Evolutionary conservation across 2,888 invertebrate species (phyloP).

Genomic region (Limenitis camilla): DNA sequence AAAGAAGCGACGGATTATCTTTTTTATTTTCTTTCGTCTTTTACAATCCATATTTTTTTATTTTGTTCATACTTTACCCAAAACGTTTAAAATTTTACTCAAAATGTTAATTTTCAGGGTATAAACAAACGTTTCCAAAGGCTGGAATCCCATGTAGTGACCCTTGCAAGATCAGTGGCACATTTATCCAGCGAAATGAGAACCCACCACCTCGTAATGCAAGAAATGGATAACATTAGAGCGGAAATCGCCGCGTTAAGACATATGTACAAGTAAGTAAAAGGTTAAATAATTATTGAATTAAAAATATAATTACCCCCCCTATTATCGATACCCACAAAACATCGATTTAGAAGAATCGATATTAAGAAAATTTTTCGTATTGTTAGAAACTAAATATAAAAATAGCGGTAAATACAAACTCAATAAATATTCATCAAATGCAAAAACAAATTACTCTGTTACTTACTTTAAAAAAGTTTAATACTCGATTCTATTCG

Average conservation of each 20-base stretch:
- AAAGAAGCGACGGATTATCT: too few species aligned
- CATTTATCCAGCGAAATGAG: slow-evolving; percentile 94
- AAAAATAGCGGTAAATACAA: too few species aligned
- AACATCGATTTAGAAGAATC: too few species aligned
- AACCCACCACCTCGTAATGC: slow-evolving; percentile 90
- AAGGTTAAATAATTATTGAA: too few species aligned
- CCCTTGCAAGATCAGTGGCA: slow-evolving; percentile 90
- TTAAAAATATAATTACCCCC: too few species aligned
- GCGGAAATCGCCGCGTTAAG: slow-evolving; percentile 86
- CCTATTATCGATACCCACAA: too few species aligned
- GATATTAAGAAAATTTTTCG: too few species aligned
- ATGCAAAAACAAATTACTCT: too few species aligned
- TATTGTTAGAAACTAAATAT: too few species aligned
- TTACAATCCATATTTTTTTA: not conserved
- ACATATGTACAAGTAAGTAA: slow-evolving; percentile 77
- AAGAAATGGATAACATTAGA: slow-evolving; percentile 91
- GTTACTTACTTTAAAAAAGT: too few species aligned
- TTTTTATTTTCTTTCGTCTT: not conserved
- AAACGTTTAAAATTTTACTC: not conserved
- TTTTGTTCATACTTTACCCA: not conserved
- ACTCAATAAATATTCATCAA: too few species aligned
- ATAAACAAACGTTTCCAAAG: slow-evolving; percentile 91
- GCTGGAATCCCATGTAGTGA: slow-evolving; percentile 92
- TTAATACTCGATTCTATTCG: too few species aligned
- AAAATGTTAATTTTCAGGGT: slow-evolving; percentile 62